Conservation (phyloP, 1,140 invertebrate genomes). For the Stenopsyche tienmushanensis region DNA sequence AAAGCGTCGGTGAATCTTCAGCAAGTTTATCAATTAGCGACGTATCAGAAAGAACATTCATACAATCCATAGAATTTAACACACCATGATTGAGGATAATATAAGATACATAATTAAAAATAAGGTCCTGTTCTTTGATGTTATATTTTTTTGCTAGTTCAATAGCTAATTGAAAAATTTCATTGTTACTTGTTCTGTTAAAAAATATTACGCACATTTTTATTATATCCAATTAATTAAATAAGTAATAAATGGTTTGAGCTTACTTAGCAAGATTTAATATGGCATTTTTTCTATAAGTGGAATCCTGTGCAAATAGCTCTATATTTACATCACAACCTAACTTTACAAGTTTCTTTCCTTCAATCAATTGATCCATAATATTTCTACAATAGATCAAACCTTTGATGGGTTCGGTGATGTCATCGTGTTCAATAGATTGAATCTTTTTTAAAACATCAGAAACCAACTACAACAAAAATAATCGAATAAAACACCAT, state of each 20-base stretch:
- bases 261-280: constrained; percentile 32
- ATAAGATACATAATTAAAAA: constrained; percentile 28
- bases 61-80: constrained; percentile 20
- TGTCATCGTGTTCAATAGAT: constrained; percentile 9
- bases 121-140: constrained; percentile 29
- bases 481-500: constrained; percentile 6
- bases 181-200: constrained; percentile 15
- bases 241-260: no score
- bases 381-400: constrained; percentile 26
- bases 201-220: no score
- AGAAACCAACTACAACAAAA: constrained; percentile 32
- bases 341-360: constrained; percentile 31
- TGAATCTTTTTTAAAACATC: constrained; percentile 25
- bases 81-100: constrained; percentile 26
- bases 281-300: constrained; percentile 30
- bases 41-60: constrained; percentile 16
- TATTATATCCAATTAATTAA: no score
- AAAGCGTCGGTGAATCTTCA: neutral
- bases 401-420: constrained; percentile 19
- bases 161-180: constrained; percentile 29
- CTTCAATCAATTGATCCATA: constrained; percentile 35
- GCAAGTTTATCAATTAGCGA: constrained; percentile 1
- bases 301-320: constrained; percentile 30
- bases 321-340: constrained; percentile 33
- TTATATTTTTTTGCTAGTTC: constrained; percentile 33